These are phyloP conservation scores for Amia ocellicauda DNA, from an alignment of 2,113 vertebrate species.

Conservation along the genomic window DNA sequence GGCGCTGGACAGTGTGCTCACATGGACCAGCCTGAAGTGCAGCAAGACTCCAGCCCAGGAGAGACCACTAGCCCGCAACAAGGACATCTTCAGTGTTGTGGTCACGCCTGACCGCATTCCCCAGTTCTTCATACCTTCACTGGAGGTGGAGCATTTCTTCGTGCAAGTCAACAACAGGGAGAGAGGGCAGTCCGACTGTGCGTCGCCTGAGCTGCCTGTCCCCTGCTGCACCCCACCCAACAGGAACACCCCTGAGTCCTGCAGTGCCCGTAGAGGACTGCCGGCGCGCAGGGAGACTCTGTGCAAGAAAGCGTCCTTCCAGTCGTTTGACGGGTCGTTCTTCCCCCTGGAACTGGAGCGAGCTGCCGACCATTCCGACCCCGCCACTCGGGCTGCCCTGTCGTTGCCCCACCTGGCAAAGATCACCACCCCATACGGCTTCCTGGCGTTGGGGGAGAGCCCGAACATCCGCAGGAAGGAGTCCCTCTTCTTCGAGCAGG, in stretches of 20 bases:
- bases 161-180: slow-evolving; percentile 33
- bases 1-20: too few relatives aligned
- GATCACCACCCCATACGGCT: slow-evolving; percentile 51
- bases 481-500: slow-evolving; percentile 57
- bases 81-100: slow-evolving; percentile 16
- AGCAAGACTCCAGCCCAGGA: too few relatives aligned
- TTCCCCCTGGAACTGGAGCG: slow-evolving; percentile 26
- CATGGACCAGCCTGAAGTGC: too few relatives aligned
- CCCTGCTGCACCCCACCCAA: neutral
- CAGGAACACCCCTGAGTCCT: slow-evolving; percentile 33
- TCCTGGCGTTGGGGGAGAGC: slow-evolving; percentile 53
- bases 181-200: neutral
- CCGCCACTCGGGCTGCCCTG: slow-evolving; percentile 44
- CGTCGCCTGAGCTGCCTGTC: slow-evolving; percentile 16
- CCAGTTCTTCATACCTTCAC: slow-evolving; percentile 60
- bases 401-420: slow-evolving; percentile 57
- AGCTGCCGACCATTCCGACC: slow-evolving; percentile 42
- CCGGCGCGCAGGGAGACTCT: slow-evolving; percentile 19
- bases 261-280: slow-evolving; percentile 25
- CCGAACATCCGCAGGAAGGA: slow-evolving; percentile 57
- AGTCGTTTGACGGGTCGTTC: neutral
- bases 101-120: slow-evolving; percentile 61
- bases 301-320: slow-evolving; percentile 34
- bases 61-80: too few relatives aligned
- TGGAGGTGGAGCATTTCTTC: slow-evolving; percentile 38